Percentiles rank a stretch among this genome's conserved stretches.
phyloP scores from a whole-genome alignment of 2,888 invertebrate genomes.

The Belgica antarctica region DNA sequence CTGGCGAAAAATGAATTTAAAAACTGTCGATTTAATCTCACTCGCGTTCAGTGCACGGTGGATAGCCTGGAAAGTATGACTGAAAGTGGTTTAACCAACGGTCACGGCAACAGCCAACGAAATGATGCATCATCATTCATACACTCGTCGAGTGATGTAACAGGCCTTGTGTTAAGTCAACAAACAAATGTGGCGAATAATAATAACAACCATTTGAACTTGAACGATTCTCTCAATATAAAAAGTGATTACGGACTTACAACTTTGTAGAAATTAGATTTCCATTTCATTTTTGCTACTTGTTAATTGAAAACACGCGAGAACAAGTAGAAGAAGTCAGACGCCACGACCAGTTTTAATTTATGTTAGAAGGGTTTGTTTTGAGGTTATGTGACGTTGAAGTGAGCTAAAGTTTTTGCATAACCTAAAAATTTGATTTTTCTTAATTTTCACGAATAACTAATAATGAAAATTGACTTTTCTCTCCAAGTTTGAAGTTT shows the following conservation, averaged over 20 bases:
- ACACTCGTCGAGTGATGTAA: conserved; percentile 57
- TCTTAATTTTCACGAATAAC: too few species aligned
- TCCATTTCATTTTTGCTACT: conserved; percentile 9
- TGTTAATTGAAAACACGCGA: neutral
- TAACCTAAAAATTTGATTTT: too few species aligned
- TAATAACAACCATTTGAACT: conserved; percentile 34
- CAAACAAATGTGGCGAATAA: conserved; percentile 45
- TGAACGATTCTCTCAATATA: conserved; percentile 58
- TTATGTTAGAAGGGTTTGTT: too few species aligned
- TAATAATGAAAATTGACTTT: too few species aligned
- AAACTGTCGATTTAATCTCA: too few species aligned
- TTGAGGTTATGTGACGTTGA: too few species aligned
- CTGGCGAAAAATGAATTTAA: too few species aligned
- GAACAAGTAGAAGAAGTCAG: neutral
- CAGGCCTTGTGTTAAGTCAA: conserved; percentile 49
- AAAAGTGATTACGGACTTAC: conserved; percentile 88
- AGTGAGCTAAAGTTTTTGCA: neutral
- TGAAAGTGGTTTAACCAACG: conserved; percentile 51
- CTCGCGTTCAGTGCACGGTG: conserved; percentile 53
- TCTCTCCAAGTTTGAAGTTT: too few species aligned
- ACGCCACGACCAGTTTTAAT: too few species aligned
- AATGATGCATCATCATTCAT: conserved; percentile 54
- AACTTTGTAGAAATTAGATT: conserved; percentile 60
- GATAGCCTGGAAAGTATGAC: conserved; percentile 50
- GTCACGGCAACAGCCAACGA: conserved; percentile 57